These are phyloP conservation scores for Phoenicopterus ruber DNA, from an alignment of 2,113 vertebrate species.

Conservation along the genomic window DNA sequence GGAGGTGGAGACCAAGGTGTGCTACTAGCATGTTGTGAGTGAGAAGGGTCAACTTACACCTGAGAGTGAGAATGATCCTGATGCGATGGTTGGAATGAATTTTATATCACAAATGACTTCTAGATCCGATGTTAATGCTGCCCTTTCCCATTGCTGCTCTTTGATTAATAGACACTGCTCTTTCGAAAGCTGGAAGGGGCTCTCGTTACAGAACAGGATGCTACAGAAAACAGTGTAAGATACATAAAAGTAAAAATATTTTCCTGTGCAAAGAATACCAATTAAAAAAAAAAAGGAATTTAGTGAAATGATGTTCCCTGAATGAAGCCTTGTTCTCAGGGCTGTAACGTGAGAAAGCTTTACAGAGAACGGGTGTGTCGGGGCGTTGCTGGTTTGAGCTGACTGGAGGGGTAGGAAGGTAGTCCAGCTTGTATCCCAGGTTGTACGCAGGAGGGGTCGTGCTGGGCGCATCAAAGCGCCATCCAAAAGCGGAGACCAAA, in stretches of 20 bases:
- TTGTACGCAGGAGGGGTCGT: not conserved
- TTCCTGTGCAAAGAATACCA: not conserved
- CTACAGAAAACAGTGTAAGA: not conserved
- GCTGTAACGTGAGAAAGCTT: fast-evolving
- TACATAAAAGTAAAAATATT: not conserved
- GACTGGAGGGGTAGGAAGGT: not conserved
- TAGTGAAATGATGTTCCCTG: not conserved
- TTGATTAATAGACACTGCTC: not conserved
- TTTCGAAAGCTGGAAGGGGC: not conserved
- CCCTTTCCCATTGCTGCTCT: not conserved
- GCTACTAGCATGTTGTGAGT: fast-evolving
- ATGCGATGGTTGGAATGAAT: fast-evolving
- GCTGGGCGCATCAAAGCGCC: fast-evolving
- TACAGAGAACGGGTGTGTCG: not conserved
- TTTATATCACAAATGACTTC: not conserved
- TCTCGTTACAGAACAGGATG: not conserved
- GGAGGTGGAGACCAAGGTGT: not conserved
- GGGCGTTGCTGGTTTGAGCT: not conserved
- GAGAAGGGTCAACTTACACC: not conserved
- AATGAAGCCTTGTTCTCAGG: not conserved
- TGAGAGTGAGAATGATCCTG: not conserved
- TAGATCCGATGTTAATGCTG: not conserved
- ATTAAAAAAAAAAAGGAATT: not conserved
- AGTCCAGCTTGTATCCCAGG: not conserved
- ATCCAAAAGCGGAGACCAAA: not conserved